These are phyloP conservation scores for Linepithema humile DNA, from an alignment of 1,140 invertebrate genomes.

Conservation along the genomic window DNA sequence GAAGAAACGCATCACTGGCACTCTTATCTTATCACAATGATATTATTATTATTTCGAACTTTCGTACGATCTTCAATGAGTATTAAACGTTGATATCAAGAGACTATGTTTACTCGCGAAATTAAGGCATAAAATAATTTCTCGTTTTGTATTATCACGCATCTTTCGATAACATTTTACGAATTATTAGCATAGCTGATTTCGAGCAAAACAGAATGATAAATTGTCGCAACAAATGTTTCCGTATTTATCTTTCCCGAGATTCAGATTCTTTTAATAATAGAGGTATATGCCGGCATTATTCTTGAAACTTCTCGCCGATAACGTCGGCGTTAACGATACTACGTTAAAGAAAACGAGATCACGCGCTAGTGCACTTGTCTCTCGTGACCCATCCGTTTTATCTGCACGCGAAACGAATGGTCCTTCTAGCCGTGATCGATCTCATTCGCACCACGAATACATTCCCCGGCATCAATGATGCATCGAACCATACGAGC, in stretches of 20 bases:
- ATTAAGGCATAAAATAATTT: background rate
- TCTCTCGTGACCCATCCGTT: conserved; percentile 11
- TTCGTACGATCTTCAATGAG: background rate
- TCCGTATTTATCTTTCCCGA: background rate
- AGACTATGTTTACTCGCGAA: background rate
- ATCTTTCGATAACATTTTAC: background rate
- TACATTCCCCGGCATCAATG: background rate
- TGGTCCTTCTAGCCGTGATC: conserved; percentile 11
- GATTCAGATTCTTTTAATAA: no score
- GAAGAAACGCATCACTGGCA: background rate
- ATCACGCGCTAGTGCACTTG: background rate
- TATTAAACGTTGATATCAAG: background rate
- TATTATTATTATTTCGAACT: background rate
- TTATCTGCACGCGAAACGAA: conserved; percentile 19
- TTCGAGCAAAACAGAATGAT: no score
- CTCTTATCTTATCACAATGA: background rate
- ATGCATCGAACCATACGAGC: background rate
- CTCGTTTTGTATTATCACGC: background rate
- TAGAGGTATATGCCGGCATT: background rate
- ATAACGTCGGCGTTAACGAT: no score
- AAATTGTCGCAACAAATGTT: background rate
- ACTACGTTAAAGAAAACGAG: background rate
- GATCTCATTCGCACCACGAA: background rate
- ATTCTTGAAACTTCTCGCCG: background rate
- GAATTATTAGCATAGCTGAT: no score